Evolutionary conservation across 2,888 invertebrate species (phyloP).

Genomic region (Trissolcus japonicus): DNA sequence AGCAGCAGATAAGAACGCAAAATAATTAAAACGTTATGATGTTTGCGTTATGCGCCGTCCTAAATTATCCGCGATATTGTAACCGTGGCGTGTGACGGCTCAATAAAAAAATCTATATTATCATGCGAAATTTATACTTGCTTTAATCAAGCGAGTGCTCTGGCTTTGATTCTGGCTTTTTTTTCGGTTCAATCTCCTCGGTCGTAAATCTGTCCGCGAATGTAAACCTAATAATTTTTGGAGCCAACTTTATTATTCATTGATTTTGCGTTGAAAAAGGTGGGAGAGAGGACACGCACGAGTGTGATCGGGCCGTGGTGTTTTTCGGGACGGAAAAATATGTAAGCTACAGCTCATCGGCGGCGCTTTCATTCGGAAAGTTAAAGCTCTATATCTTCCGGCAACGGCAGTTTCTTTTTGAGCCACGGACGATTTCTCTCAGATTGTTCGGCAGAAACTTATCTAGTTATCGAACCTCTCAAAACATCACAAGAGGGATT

Average conservation of each 20-base stretch:
- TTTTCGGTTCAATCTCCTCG: constrained; percentile 1
- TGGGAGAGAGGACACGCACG: constrained; percentile 1
- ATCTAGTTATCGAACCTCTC: constrained; percentile 55
- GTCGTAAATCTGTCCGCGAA: constrained; percentile 22
- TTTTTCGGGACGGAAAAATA: constrained; percentile 46
- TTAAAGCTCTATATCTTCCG: constrained; percentile 56
- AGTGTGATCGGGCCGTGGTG: constrained; percentile 14
- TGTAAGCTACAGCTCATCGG: constrained; percentile 54
- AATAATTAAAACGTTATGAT: constrained; percentile 48
- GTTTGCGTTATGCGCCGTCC: constrained; percentile 25
- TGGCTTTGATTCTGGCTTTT: neutral
- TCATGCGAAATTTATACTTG: constrained; percentile 20
- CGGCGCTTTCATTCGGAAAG: constrained; percentile 52
- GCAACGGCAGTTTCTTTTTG: constrained; percentile 53
- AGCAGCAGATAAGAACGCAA: constrained; percentile 45
- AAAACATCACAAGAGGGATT: constrained; percentile 39
- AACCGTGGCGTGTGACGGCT: constrained; percentile 39
- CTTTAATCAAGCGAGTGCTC: constrained; percentile 24
- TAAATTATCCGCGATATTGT: constrained; percentile 40
- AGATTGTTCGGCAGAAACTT: constrained; percentile 56
- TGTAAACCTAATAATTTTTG: constrained; percentile 31
- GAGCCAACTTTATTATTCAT: constrained; percentile 21
- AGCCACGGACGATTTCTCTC: constrained; percentile 55
- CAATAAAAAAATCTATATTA: constrained; percentile 36
- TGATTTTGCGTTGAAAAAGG: constrained; percentile 9